Conservation (phyloP, 2,113 vertebrate genomes). For the Corynorhinus townsendii region DNA sequence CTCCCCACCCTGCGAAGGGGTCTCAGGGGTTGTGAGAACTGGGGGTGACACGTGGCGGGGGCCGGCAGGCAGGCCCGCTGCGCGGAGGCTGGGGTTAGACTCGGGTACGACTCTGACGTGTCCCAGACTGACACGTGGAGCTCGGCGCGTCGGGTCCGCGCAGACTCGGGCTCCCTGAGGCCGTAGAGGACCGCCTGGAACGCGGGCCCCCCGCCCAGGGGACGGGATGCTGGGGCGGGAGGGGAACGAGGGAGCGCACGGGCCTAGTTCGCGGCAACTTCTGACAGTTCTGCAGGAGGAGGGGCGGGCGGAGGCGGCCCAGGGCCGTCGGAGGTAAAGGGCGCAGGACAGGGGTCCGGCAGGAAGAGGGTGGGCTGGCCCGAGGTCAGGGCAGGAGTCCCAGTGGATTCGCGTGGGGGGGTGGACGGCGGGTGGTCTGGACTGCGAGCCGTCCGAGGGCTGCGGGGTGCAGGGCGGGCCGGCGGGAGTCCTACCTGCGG, state of each 20-base stretch:
- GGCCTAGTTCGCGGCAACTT: conserved; percentile 38
- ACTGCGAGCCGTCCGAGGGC: background rate
- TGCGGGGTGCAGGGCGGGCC: background rate
- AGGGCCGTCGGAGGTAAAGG: background rate
- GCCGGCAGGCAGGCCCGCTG: background rate
- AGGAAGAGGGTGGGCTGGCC: background rate
- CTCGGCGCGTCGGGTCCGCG: background rate
- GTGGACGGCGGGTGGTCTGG: background rate
- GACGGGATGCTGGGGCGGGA: background rate
- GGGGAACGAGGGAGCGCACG: background rate
- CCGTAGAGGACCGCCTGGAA: background rate
- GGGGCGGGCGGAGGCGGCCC: background rate
- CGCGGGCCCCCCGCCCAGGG: background rate
- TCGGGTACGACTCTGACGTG: conserved; percentile 60
- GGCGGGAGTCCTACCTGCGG: conserved; percentile 87
- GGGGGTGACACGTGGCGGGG: conserved; percentile 52
- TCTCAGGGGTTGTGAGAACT: background rate
- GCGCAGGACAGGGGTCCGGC: background rate
- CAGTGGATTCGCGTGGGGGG: background rate
- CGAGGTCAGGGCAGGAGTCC: background rate
- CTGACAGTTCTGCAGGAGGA: conserved; percentile 50
- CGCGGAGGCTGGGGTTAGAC: conserved; percentile 6
- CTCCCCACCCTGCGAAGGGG: background rate
- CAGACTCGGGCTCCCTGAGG: background rate
- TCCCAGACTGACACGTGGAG: conserved; percentile 63